A percentile compares a stretch with the other conserved stretches of the same genome.
Conservation (phyloP, 53 echinoderm and acorn worm genomes). For the Astropecten irregularis region DNA sequence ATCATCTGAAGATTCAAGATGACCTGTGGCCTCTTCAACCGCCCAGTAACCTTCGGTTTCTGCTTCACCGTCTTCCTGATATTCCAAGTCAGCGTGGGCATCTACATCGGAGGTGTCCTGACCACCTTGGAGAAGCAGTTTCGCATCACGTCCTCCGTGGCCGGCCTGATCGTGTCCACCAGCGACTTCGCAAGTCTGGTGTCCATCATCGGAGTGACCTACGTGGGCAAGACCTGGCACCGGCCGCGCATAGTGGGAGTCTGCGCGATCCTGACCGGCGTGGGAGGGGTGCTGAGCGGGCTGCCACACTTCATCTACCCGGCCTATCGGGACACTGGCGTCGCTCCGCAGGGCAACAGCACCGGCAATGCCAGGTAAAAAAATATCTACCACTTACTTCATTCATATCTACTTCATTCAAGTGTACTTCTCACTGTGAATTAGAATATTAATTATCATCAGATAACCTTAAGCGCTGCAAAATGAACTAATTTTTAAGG, state of each 20-base stretch:
- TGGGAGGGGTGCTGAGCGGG: slow-evolving; percentile 25
- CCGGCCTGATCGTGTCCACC: slow-evolving; percentile 9
- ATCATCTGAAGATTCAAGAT: too few relatives aligned
- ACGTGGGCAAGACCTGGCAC: slow-evolving; percentile 23
- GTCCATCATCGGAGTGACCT: slow-evolving; percentile 19
- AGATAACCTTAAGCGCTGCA: too few relatives aligned
- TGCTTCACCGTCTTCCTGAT: background rate
- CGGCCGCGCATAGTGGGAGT: slow-evolving; percentile 42
- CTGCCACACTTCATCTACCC: slow-evolving; percentile 49
- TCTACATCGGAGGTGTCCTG: slow-evolving; percentile 29
- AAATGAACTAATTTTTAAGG: too few relatives aligned
- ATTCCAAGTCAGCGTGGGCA: slow-evolving; percentile 29
- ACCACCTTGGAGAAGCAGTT: slow-evolving; percentile 47
- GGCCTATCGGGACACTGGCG: background rate
- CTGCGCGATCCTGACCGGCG: background rate
- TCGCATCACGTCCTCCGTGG: slow-evolving; percentile 23
- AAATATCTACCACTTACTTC: too few relatives aligned
- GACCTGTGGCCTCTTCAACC: background rate
- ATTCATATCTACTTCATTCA: too few relatives aligned
- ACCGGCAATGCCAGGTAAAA: too few relatives aligned
- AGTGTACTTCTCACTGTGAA: too few relatives aligned
- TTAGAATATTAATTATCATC: too few relatives aligned
- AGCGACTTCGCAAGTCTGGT: slow-evolving; percentile 28
- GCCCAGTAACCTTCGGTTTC: slow-evolving; percentile 1
- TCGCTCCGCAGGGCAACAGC: background rate